A percentile compares a stretch with the other conserved stretches of the same genome.
Evolutionary conservation across 2,797 vertebrate species (phyloP).

Genomic region (Lacerta agilis): DNA sequence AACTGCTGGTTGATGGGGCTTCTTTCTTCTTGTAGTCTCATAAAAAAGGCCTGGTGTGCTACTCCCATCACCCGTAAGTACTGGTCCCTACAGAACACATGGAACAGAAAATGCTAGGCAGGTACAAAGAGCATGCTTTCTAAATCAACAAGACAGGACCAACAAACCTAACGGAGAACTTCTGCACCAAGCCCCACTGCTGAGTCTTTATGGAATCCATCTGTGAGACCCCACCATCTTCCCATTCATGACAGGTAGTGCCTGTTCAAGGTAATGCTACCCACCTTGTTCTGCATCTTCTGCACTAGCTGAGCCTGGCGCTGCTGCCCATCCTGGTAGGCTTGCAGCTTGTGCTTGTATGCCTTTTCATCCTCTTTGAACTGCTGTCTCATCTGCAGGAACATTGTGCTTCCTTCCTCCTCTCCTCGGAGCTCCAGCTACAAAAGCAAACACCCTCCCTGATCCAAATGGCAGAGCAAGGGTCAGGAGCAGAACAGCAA

Average conservation of each 20-base stretch:
- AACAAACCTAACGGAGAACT: not conserved
- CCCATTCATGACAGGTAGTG: not conserved
- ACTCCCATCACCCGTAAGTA: not conserved
- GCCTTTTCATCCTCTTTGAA: slow-evolving; percentile 72
- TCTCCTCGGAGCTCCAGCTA: slow-evolving; percentile 76
- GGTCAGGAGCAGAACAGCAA: not conserved
- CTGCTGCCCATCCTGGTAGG: slow-evolving; percentile 84
- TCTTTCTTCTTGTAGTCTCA: too few species aligned
- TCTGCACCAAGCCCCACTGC: not conserved
- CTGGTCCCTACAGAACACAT: not conserved
- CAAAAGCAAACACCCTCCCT: slow-evolving; percentile 7
- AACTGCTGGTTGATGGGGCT: not conserved
- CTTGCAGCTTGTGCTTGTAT: slow-evolving; percentile 79
- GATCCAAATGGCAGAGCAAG: not conserved
- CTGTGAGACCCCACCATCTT: not conserved
- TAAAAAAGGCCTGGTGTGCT: too few species aligned
- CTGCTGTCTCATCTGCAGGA: slow-evolving; percentile 63
- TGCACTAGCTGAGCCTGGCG: slow-evolving; percentile 84
- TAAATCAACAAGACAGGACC: not conserved
- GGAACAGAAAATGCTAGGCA: not conserved
- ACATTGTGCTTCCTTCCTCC: slow-evolving; percentile 34
- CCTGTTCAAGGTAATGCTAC: not conserved
- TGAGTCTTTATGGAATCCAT: not conserved
- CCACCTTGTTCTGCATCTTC: slow-evolving; percentile 85
- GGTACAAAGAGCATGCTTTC: not conserved